Conservation (phyloP, 23 tunicate genomes). For the Trididemnum miniatum region DNA sequence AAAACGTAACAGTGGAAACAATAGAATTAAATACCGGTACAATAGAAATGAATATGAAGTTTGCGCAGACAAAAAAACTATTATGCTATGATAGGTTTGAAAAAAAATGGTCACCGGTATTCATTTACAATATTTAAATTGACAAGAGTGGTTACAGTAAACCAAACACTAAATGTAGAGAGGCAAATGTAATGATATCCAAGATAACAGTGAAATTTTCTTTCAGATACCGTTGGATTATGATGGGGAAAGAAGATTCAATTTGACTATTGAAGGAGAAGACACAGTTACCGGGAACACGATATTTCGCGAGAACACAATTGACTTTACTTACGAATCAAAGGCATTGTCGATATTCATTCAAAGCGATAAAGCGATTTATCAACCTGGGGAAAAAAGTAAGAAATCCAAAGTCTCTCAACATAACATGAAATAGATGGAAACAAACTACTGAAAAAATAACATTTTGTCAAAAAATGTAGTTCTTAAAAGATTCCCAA, state of each 20-base stretch:
- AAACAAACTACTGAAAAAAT: too few species aligned
- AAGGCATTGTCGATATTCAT: conserved; percentile 73
- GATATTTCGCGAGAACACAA: conserved; percentile 43
- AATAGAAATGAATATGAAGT: too few species aligned
- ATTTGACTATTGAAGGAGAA: conserved; percentile 41
- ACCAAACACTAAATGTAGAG: too few species aligned
- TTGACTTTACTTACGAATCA: conserved; percentile 29
- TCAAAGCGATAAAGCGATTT: conserved; percentile 97
- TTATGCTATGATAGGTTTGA: too few species aligned
- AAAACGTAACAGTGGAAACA: neutral
- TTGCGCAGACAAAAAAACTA: too few species aligned
- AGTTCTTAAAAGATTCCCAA: neutral
- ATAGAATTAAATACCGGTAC: neutral
- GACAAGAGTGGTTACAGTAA: too few species aligned
- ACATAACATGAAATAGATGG: too few species aligned
- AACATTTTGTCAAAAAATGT: neutral
- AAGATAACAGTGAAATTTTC: too few species aligned
- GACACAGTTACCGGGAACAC: conserved; percentile 48
- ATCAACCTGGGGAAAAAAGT: conserved; percentile 89
- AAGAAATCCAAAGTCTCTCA: too few species aligned
- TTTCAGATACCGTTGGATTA: conserved; percentile 44
- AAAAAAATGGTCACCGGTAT: too few species aligned
- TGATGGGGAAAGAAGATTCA: conserved; percentile 42
- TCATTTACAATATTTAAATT: too few species aligned
- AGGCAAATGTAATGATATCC: too few species aligned